A percentile compares a stretch with the other conserved stretches of the same genome.
These are phyloP conservation scores for Malurus melanocephalus DNA, from an alignment of 2,113 vertebrate genomes.

Conservation along the genomic window DNA sequence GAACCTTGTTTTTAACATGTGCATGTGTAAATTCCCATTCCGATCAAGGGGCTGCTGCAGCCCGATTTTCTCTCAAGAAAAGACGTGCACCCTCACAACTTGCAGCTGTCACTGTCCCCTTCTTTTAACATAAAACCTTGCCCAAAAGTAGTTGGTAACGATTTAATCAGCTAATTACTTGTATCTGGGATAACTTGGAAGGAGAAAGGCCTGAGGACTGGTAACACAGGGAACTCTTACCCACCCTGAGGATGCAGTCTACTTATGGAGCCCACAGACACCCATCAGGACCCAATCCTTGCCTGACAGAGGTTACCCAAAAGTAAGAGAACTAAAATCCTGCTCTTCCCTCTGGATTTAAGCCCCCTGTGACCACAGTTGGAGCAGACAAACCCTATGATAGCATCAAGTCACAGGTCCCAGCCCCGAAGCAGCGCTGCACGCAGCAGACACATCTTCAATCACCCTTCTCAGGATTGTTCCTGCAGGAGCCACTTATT, in stretches of 20 bases:
- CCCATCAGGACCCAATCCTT: neutral
- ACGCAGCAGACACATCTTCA: fast-evolving
- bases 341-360: neutral
- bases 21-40: fast-evolving
- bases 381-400: neutral
- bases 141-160: neutral
- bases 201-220: neutral
- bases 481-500: neutral
- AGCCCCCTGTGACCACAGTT: fast-evolving
- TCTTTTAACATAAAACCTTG: neutral
- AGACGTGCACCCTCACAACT: neutral
- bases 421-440: neutral
- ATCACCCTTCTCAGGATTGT: neutral
- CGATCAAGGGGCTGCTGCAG: neutral
- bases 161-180: neutral
- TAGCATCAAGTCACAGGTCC: neutral
- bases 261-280: fast-evolving
- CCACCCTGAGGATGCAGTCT: neutral
- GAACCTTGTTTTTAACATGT: no score
- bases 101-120: neutral
- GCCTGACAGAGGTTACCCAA: neutral
- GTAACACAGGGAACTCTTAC: no score
- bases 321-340: neutral
- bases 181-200: neutral
- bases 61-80: neutral